Base-by-base conservation (phyloP, 2,113 vertebrate genomes). In the Zosterops hypoxanthus region DNA sequence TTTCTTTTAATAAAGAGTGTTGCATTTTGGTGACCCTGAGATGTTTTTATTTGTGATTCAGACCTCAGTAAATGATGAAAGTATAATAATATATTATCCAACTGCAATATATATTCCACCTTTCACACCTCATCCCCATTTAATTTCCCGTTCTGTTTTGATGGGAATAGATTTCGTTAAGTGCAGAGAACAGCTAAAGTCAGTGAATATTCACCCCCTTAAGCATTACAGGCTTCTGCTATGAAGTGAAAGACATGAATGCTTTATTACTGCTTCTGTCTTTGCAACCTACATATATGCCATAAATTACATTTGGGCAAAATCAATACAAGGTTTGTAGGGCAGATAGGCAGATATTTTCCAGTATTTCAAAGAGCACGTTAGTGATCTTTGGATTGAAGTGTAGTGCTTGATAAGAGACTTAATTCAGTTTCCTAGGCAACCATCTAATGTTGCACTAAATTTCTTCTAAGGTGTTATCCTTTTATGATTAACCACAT, bases 381-480 rank as follows among this genome's bases (percentile, higher is more conserved):
- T 81, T 92, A 56, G 44, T 77, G 53, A 46, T 84, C 65, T 80
- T 76, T 69, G 28, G 88, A 42, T 49, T 76, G 66, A 80, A 52
- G 21, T 68, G 4, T 66, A 77, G 55, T 61, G 77, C 22, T 36
- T 88, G 76, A 55, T 87, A 91, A 92, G 65, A 52, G 70, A 79
- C 73, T 89, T 86, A 78, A 87, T 95, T 86, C 52, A 2, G 77
- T 97, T 94, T 86, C 88, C 91, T 55, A 89, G 94, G 89, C 89
- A 97, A 94, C 89, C 70, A 20, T 82, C 47, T 75, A 71, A 36
- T 59, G 56, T 72, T 72, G 81, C 41, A 52, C 56, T 39, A 73
- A 84, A 83, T 92, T 78, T 77, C 33, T 83, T 81, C 46, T 22
- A 19, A 82, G 83, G 92, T 95, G 80, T 47, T 86, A 24, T 2